phyloP scores from a whole-genome alignment of 2,797 vertebrate species.

The Mus spretus region DNA sequence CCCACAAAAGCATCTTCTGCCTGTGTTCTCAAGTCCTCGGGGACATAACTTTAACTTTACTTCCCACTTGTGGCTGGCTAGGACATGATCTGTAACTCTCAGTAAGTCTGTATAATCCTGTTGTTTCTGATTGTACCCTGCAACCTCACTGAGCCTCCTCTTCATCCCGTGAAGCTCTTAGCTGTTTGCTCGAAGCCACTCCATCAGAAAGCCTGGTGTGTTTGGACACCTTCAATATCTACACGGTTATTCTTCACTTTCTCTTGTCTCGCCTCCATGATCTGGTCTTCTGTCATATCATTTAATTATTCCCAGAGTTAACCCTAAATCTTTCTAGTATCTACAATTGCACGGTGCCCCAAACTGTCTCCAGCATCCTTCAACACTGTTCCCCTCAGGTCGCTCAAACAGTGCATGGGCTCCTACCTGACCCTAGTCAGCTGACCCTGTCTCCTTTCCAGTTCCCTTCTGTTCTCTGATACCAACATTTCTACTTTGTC shows the following conservation, averaged over 20 bases:
- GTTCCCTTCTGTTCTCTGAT: slow-evolving; percentile 14
- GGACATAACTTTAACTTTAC: not conserved
- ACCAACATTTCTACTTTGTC: not conserved
- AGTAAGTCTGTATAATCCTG: not conserved
- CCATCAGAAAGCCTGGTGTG: not conserved
- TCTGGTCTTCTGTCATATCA: not conserved
- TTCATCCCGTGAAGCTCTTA: not conserved
- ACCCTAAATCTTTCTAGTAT: not conserved
- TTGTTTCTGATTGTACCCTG: not conserved
- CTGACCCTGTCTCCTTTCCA: not conserved
- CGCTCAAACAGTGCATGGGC: not conserved
- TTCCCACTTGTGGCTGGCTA: not conserved
- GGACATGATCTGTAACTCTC: not conserved
- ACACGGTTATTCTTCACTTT: not conserved
- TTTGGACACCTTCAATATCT: not conserved
- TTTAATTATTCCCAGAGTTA: not conserved
- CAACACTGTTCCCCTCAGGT: not conserved
- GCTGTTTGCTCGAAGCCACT: not conserved
- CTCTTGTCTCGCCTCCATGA: not conserved
- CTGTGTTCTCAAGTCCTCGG: not conserved
- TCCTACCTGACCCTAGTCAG: not conserved
- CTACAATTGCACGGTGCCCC: not conserved
- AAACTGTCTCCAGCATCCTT: not conserved
- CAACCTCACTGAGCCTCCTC: not conserved
- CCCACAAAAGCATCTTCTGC: slow-evolving; percentile 1